Evolutionary conservation across 2,797 vertebrate genomes (phyloP).

Genomic region (Cyprinella venusta): DNA sequence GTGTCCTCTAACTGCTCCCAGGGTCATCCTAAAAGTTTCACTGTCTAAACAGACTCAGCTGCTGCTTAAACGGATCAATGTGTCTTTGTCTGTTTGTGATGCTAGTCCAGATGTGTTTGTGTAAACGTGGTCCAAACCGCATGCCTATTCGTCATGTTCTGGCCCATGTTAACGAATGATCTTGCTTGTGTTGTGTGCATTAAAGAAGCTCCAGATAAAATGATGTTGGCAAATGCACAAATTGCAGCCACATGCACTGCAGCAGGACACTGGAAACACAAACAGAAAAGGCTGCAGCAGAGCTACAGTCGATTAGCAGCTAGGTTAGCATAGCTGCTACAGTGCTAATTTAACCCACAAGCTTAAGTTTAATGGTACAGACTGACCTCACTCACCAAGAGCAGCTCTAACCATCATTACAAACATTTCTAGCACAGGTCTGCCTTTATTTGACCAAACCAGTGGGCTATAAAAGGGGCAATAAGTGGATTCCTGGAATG

Average conservation of each 20-base stretch:
- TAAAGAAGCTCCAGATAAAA: slow-evolving; percentile 64
- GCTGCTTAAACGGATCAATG: slow-evolving; percentile 27
- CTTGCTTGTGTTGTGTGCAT: slow-evolving; percentile 1
- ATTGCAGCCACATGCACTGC: slow-evolving; percentile 70
- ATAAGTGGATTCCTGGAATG: slow-evolving; percentile 25
- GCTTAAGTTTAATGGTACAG: slow-evolving; percentile 46
- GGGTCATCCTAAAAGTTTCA: slow-evolving; percentile 64
- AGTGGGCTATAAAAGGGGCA: neutral
- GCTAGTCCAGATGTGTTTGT: slow-evolving; percentile 56
- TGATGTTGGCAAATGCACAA: slow-evolving; percentile 64
- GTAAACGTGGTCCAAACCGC: neutral
- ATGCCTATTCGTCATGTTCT: slow-evolving; percentile 15
- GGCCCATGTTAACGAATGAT: neutral
- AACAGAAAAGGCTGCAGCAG: slow-evolving; percentile 55
- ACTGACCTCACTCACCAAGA: slow-evolving; percentile 34
- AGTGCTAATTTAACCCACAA: slow-evolving; percentile 30
- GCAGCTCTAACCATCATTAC: neutral
- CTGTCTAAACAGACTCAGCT: slow-evolving; percentile 64
- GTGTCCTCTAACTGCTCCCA: slow-evolving; percentile 64
- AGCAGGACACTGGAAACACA: slow-evolving; percentile 62
- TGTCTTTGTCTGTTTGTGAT: slow-evolving; percentile 60
- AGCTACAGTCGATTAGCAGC: neutral
- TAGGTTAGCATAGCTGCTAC: neutral
- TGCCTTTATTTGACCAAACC: slow-evolving; percentile 9
- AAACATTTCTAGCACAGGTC: slow-evolving; percentile 2